phyloP scores from a whole-genome alignment of 2,113 vertebrate genomes.

The Eudyptes chrysolophus region DNA sequence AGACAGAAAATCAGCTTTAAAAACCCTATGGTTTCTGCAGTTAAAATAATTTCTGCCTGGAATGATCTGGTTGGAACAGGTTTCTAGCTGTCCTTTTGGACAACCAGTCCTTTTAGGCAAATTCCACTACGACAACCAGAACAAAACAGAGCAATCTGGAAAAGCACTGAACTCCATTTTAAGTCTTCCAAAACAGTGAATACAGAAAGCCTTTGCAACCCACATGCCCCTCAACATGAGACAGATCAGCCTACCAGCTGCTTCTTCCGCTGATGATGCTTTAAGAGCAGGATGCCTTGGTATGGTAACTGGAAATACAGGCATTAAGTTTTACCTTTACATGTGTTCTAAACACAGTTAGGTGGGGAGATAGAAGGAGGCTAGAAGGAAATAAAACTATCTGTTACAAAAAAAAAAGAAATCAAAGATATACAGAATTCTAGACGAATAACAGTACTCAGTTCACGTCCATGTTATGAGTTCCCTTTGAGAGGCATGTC shows the following conservation, averaged over 20 bases:
- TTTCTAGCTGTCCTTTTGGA: neutral
- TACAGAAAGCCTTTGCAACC: neutral
- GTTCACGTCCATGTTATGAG: neutral
- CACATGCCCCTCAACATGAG: neutral
- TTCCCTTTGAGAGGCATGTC: neutral
- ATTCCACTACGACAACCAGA: neutral
- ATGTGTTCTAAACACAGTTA: neutral
- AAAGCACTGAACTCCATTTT: neutral
- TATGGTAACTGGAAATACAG: constrained; percentile 1
- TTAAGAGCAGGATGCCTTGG: constrained; percentile 12
- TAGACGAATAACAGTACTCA: neutral
- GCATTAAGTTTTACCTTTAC: neutral
- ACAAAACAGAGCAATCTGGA: neutral
- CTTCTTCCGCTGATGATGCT: constrained; percentile 15
- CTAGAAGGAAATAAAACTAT: neutral
- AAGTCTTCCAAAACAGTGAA: neutral
- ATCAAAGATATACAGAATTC: neutral
- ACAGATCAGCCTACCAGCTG: constrained; percentile 4
- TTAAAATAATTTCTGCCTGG: neutral
- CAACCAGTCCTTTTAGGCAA: neutral
- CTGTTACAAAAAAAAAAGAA: neutral
- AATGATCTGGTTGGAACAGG: neutral
- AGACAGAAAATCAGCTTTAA: constrained; percentile 20
- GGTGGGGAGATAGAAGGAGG: neutral
- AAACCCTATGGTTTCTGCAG: neutral